Base-by-base conservation (phyloP, 2,113 vertebrate species). In the Chunga burmeisteri region DNA sequence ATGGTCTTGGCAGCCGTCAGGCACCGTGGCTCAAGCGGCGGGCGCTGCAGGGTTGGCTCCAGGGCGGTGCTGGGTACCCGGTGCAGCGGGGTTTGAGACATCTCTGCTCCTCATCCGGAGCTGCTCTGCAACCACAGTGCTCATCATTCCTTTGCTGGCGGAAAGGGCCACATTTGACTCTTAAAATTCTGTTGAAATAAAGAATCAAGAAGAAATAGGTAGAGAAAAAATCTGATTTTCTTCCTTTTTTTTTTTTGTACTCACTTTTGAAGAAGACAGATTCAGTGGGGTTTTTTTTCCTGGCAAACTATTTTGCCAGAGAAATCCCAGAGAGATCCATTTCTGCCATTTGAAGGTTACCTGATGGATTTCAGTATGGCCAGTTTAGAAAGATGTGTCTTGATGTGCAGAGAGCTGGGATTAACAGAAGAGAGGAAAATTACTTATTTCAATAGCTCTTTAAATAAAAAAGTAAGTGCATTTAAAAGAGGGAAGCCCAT, bases 81-180 rank as follows among this genome's bases (percentile, higher is more conserved):
- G 46, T 11, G 0, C 63, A 2, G 62, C 1, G 0, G 16, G 22
- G 18, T 61, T 74, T 4, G 56, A 38, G 68, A 36, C 6, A 3
- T 9, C 29, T 16, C 42, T 2, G 19, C 30, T 13, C n/a, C 79
- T 16, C 1, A 1, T 16, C 34, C 5, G 42, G 63, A 34, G 52
- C 63, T 47, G 1, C 46, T 27, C 38, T 34, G 2, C 23, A 17
- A 1, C 53, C n/a, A 4, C 32, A 10, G 42, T 1, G 1, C 59
- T 27, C 7, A 0, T 11, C 4, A 0, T 11, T 42, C 67, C 25
- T 3, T 16, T 2, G 1, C 36, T 2, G 1, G 29, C 22, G 15
- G 50, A 23, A 44, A 11, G 65, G 36, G 42, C 42, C 13, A 1
- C 6, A 3, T 16, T 52, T 47, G 1, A 1, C 36, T 8, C 58